These are phyloP conservation scores for Leptonema lineaticorne DNA, from an alignment of 1,140 invertebrate genomes.

Conservation along the genomic window DNA sequence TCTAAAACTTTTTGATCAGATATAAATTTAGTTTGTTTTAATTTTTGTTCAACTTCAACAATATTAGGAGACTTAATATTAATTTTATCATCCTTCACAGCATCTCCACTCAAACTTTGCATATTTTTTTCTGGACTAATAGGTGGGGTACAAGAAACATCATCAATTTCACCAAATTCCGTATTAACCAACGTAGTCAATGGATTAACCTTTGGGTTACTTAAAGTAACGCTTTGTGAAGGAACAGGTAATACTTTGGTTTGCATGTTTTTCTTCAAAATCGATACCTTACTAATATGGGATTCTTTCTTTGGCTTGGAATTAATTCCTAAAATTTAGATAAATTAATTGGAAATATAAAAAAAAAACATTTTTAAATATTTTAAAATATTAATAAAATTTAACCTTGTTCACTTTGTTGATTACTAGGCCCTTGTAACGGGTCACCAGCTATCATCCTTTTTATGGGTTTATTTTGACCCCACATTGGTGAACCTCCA, in stretches of 20 bases:
- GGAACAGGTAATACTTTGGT: constrained; percentile 55
- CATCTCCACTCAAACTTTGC: constrained; percentile 43
- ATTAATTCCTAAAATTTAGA: constrained; percentile 44
- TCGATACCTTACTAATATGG: constrained; percentile 59
- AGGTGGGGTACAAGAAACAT: constrained; percentile 60
- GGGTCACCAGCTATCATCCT: constrained; percentile 10
- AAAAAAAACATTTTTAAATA: neutral
- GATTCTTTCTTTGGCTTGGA: constrained; percentile 52
- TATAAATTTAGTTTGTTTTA: constrained; percentile 19
- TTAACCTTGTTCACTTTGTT: constrained; percentile 21
- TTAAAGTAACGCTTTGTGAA: constrained; percentile 51
- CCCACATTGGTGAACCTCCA: constrained; percentile 75
- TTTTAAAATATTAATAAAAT: neutral
- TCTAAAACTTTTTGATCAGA: constrained; percentile 33
- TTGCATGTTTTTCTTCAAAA: constrained; percentile 56
- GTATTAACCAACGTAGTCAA: constrained; percentile 60
- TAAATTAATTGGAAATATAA: neutral
- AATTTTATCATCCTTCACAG: constrained; percentile 39
- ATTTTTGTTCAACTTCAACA: constrained; percentile 2
- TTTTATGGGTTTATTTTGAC: constrained; percentile 45
- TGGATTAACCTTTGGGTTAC: constrained; percentile 48
- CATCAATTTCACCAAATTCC: constrained; percentile 67
- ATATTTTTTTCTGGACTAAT: constrained; percentile 49
- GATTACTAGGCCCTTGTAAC: constrained; percentile 19
- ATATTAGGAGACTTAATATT: constrained; percentile 42